Evolutionary conservation across 1,140 invertebrate species (phyloP), one percentile per base, ranked within the genome.

Genomic region (Rhynchophorus ferrugineus): DNA sequence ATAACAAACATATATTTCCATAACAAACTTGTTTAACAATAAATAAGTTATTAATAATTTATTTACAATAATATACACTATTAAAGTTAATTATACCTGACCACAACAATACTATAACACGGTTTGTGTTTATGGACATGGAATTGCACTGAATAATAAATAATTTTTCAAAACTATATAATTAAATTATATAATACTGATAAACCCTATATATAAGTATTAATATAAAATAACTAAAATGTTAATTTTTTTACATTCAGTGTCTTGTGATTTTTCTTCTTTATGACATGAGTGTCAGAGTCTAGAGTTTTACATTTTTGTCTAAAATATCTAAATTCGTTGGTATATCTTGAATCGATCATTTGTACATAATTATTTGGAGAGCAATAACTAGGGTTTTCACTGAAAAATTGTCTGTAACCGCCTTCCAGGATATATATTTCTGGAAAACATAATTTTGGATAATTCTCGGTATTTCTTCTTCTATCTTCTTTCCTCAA

Each of bases 401-500:
- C 71, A 55, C 81, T 75, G 68, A 78, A 97, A 72, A 98, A 98
- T 19, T 80, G 77, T 59, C 91, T 84, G 73, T 99, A 99, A 3
- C 96, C 96, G 0, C 91, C 91, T 61, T 95, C 83, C 3, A 99
- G 75, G 0, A 99, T 71, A 68, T 99, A 99, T 6, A 97, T 72
- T 70, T 99, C 95, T 0, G 95, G 95, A 74, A 95, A 96, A 62
- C 87, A 76, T 0, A 99, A 73, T 0, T 77, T 74, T 0, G 96
- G 96, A 71, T 98, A 99, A 44, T 76, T 77, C 24, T 88, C 81
- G 36, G 81, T 80, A 68, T 98, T 95, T 1, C 77, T 66, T 36
- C 80, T 76, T 1, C 96, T 76, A 69, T 99, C 96, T 16, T 79
- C 71, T 37, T 84, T 84, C 0, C 96, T 78, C 3, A 99, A 71